Conservation (phyloP, 2,888 invertebrate genomes). For the Ptilodon capucinus region DNA sequence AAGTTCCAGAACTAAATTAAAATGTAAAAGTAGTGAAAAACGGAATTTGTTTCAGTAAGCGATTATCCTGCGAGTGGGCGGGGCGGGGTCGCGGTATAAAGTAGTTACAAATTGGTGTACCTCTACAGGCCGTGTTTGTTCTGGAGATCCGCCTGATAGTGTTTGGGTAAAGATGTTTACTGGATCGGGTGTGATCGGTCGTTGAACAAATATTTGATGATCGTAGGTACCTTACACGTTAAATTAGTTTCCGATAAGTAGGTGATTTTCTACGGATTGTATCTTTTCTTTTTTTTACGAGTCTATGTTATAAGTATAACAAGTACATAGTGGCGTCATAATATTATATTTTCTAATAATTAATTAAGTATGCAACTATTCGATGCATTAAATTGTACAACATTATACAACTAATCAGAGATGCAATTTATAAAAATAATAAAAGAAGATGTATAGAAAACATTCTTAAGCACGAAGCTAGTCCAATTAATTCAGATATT, state of each 20-base stretch:
- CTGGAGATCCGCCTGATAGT: background rate
- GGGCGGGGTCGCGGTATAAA: background rate
- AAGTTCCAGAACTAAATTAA: no score
- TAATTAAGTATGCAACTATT: no score
- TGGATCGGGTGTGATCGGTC: background rate
- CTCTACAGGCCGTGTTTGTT: background rate
- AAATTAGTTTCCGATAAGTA: background rate
- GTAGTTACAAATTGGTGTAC: conserved; percentile 4
- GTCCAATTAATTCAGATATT: background rate
- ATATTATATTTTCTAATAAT: no score
- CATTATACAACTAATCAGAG: no score
- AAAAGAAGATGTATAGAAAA: no score
- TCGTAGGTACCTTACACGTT: background rate
- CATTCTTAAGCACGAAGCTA: background rate
- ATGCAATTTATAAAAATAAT: no score
- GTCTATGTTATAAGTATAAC: no score
- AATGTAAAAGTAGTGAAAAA: no score
- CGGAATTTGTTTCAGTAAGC: background rate
- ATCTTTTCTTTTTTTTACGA: background rate
- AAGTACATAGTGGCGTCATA: no score
- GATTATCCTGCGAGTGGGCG: background rate
- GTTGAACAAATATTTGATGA: background rate
- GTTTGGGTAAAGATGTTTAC: background rate
- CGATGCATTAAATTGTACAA: no score
- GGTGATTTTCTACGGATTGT: background rate